These are phyloP conservation scores for Synergus umbraculus DNA, from an alignment of 2,888 invertebrate species.

Conservation along the genomic window DNA sequence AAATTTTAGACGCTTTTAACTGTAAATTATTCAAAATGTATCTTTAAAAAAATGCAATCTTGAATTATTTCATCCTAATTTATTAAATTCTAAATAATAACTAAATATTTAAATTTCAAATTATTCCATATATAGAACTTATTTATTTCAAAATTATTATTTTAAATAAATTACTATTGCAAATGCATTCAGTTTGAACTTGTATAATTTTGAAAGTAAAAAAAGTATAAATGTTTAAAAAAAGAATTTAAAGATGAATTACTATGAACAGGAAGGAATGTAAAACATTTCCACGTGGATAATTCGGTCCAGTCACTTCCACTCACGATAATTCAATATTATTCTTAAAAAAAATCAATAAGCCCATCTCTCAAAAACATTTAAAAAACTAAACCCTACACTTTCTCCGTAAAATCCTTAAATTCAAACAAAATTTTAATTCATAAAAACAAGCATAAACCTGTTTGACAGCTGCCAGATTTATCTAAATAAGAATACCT, in stretches of 20 bases:
- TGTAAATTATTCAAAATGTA: neutral
- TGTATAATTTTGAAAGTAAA: no score
- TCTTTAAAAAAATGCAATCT: no score
- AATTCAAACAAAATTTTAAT: slow-evolving; percentile 1
- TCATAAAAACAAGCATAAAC: slow-evolving; percentile 8
- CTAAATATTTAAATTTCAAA: neutral
- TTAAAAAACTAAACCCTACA: neutral
- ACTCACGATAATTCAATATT: neutral
- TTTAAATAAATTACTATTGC: no score
- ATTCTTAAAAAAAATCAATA: neutral
- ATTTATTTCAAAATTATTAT: no score
- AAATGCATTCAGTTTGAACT: no score
- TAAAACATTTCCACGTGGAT: neutral
- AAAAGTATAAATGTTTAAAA: no score
- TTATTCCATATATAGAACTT: neutral
- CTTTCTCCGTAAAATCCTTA: neutral
- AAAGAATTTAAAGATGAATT: no score
- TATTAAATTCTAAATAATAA: neutral
- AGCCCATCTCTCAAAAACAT: neutral
- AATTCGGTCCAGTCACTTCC: neutral
- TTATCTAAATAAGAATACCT: neutral
- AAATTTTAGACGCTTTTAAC: neutral
- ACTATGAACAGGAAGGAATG: neutral
- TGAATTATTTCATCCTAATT: neutral
- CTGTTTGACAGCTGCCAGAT: neutral